Conservation (phyloP, 1,140 invertebrate species). For the Trypoxylus dichotomus region DNA sequence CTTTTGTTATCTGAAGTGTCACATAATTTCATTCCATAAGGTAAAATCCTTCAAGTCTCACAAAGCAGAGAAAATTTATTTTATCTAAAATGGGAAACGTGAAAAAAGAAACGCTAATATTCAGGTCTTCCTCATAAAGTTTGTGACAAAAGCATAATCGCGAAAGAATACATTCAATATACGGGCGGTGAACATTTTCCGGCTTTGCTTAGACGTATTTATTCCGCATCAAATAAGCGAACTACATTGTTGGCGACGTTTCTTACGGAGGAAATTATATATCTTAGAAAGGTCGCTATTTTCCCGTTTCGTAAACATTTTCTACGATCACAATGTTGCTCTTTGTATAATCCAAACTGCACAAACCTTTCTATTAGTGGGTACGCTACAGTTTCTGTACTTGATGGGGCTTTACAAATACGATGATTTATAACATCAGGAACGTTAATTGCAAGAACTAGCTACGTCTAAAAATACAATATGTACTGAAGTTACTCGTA, state of each 20-base stretch:
- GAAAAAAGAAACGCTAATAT: too few species aligned
- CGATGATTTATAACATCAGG: too few species aligned
- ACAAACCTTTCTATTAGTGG: too few species aligned
- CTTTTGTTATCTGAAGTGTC: too few species aligned
- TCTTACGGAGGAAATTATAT: not conserved
- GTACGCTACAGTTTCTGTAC: too few species aligned
- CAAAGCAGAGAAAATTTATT: not conserved
- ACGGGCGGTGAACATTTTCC: not conserved
- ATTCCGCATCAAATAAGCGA: not conserved
- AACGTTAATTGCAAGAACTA: too few species aligned
- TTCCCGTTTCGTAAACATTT: not conserved
- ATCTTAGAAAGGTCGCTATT: not conserved
- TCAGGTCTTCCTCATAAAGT: not conserved
- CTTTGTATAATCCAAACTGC: too few species aligned
- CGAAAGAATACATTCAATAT: constrained; percentile 13
- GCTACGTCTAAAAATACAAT: too few species aligned
- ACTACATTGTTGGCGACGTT: not conserved
- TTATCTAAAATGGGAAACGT: not conserved
- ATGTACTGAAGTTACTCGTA: too few species aligned
- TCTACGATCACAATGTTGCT: not conserved
- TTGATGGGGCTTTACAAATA: too few species aligned
- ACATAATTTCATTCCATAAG: too few species aligned
- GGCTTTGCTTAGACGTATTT: not conserved
- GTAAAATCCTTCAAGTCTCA: not conserved
- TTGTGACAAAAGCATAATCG: not conserved